Conservation (phyloP, 2,888 invertebrate species). For the Parthenolecanium corni region DNA sequence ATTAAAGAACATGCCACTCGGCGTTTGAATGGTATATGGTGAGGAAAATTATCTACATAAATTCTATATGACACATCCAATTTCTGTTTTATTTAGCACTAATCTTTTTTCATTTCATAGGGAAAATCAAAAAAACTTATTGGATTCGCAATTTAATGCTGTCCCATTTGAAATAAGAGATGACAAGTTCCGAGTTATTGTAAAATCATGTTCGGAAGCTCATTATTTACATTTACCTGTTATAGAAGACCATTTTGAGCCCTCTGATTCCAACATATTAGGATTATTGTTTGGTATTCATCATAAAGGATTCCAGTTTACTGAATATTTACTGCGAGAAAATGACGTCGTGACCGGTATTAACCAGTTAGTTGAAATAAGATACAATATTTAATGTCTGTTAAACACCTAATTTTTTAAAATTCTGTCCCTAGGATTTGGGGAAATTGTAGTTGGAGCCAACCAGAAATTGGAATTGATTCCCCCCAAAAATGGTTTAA, state of each 20-base stretch:
- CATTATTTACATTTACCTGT: slow-evolving; percentile 67
- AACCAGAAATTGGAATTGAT: slow-evolving; percentile 54
- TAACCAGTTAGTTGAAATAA: too few relatives aligned
- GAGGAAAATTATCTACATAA: slow-evolving; percentile 11
- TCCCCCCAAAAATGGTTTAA: slow-evolving; percentile 56
- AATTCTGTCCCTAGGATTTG: slow-evolving; percentile 47
- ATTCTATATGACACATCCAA: too few relatives aligned
- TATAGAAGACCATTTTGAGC: slow-evolving; percentile 71
- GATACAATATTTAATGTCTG: too few relatives aligned
- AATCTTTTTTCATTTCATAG: slow-evolving; percentile 34
- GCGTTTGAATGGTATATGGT: slow-evolving; percentile 76
- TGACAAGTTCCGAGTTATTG: slow-evolving; percentile 53
- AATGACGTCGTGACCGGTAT: slow-evolving; percentile 67
- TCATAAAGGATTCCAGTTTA: slow-evolving; percentile 67
- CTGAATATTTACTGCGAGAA: slow-evolving; percentile 73
- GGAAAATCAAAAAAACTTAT: slow-evolving; percentile 64
- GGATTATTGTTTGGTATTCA: slow-evolving; percentile 60
- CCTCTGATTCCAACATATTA: slow-evolving; percentile 59
- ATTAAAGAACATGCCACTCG: slow-evolving; percentile 73
- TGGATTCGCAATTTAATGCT: slow-evolving; percentile 65
- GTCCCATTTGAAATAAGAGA: slow-evolving; percentile 64
- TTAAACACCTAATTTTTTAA: too few relatives aligned
- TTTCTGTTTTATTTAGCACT: background rate
- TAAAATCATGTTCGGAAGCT: slow-evolving; percentile 62
- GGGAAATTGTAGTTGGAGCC: slow-evolving; percentile 53